Evolutionary conservation across 1,140 invertebrate genomes (phyloP), one percentile per base, ranked within the genome.

Genomic region (Asbolus verrucosus): DNA sequence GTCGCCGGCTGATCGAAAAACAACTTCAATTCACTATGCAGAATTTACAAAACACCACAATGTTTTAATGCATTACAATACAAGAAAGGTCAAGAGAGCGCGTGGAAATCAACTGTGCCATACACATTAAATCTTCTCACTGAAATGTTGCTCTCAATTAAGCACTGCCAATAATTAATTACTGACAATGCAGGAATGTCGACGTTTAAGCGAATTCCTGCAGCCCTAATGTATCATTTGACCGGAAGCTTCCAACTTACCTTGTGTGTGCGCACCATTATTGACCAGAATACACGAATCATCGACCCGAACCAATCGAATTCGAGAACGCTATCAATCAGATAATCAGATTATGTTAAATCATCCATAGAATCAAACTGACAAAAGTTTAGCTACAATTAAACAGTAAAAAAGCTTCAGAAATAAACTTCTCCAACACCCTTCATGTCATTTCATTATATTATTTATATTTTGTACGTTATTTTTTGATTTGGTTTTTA

Each of bases 141-240:
- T 38, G 30, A 63, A 63, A 63, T 63, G 36, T 39, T 63, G 33
- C 61, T 63, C 61, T 63, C 39, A 63, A 63, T 63, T 63, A 63
- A 19, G 18, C 61, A 39, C 4, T 63, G 14, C 61, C 61, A 63
- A 63, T 63, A 63, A 63, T 63, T 63, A 63, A 63, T 63, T 41
- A 41, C 61, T 41, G 61, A 41, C 61, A 63, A 18, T 14, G 21
- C n/a, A 59, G 61, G 61, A 63, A 63, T 63, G 61, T 27, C 15
- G 46, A 21, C 9, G 21, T 31, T 63, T 39, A 63, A 63, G 61
- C 61, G 33, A 63, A 63, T 63, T 63, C 61, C 61, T 14, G 14
- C 39, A 19, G 21, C 18, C 27, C n/a, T 18, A 63, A 63, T 63
- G 61, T 39, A 63, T 63, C 36, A 63, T 39, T 63, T 41, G 39